These are phyloP conservation scores for Micronycteris hirsuta DNA, from an alignment of 2,113 vertebrate species.

Conservation along the genomic window DNA sequence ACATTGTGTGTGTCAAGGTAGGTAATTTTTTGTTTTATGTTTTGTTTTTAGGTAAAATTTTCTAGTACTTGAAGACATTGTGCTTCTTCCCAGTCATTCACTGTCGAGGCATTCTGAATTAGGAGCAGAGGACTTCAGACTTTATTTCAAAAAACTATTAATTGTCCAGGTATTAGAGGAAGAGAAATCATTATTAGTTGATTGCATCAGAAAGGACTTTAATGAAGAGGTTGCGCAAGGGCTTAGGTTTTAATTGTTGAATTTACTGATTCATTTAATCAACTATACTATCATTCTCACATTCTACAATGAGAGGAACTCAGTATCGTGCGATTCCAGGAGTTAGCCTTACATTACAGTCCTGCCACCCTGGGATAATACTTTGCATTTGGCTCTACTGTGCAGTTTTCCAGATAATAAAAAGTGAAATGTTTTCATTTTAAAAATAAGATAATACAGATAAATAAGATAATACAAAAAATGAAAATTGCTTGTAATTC, in stretches of 20 bases:
- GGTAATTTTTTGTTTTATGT: background rate
- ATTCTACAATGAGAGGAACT: background rate
- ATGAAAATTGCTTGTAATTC: background rate
- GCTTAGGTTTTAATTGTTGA: background rate
- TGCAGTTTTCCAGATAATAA: slow-evolving; percentile 17
- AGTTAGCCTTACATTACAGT: background rate
- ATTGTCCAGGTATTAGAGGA: background rate
- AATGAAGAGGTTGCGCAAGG: background rate
- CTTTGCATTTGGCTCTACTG: background rate
- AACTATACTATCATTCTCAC: background rate
- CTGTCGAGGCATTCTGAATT: background rate
- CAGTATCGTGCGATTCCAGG: background rate
- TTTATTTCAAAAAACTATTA: slow-evolving; percentile 20
- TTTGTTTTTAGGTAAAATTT: background rate
- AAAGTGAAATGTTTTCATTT: slow-evolving; percentile 19
- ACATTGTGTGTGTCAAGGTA: background rate
- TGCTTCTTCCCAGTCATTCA: background rate
- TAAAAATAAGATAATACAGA: background rate
- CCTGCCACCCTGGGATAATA: background rate
- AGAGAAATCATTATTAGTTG: background rate
- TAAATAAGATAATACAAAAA: background rate
- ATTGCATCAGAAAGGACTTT: slow-evolving; percentile 6
- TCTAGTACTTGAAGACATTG: background rate
- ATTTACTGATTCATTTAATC: background rate
- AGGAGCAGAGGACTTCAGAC: background rate